Evolutionary conservation across 2,113 vertebrate genomes (phyloP).

Genomic region (Tenebrosternarchus preto): DNA sequence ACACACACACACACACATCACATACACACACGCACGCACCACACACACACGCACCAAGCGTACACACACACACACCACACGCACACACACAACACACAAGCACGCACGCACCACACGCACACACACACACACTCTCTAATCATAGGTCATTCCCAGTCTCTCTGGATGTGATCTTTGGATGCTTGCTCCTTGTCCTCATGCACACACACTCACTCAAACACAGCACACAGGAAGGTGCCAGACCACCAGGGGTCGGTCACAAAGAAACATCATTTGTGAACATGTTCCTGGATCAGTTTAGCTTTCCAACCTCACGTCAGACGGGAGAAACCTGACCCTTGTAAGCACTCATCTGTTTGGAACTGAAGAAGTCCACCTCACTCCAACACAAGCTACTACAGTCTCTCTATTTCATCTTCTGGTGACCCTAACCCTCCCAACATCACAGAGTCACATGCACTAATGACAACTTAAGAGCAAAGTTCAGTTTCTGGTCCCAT

Average conservation of each 20-base stretch:
- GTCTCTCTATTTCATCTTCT: background rate
- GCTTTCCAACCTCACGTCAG: background rate
- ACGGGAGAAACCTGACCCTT: background rate
- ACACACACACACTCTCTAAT: slow-evolving; percentile 5
- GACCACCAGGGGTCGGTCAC: background rate
- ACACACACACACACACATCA: background rate
- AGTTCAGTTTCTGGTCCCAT: no score
- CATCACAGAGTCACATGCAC: no score
- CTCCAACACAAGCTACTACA: background rate
- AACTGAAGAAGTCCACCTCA: background rate
- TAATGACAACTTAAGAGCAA: no score
- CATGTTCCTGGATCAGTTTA: background rate
- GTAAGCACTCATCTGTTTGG: background rate
- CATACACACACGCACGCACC: no score
- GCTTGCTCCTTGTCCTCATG: slow-evolving; percentile 53
- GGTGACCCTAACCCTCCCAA: no score
- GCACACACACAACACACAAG: no score
- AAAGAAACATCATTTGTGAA: background rate
- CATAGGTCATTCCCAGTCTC: slow-evolving; percentile 64
- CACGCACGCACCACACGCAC: background rate
- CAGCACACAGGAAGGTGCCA: slow-evolving; percentile 17
- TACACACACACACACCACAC: no score
- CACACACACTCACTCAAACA: slow-evolving; percentile 11
- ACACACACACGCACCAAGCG: no score
- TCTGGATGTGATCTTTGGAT: slow-evolving; percentile 61